Evolutionary conservation across 2,113 vertebrate species (phyloP).

Genomic region (Lipophrys pholis): DNA sequence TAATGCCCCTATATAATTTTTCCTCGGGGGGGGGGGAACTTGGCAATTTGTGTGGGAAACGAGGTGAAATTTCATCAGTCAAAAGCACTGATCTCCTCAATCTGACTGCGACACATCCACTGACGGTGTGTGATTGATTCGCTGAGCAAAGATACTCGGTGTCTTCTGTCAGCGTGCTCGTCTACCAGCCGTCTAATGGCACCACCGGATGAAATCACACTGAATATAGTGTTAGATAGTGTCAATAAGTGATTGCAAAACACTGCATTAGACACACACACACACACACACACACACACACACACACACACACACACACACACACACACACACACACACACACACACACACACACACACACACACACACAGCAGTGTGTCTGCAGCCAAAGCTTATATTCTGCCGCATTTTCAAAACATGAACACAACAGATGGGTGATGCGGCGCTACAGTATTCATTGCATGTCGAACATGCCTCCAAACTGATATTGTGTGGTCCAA

Average conservation of each 20-base stretch:
- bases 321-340: too few relatives aligned
- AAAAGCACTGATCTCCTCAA: not conserved
- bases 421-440: not conserved
- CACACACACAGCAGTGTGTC: too few relatives aligned
- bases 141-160: not conserved
- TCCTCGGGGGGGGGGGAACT: not conserved
- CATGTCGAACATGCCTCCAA: not conserved
- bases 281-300: too few relatives aligned
- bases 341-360: too few relatives aligned
- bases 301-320: too few relatives aligned
- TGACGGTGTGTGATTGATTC: not conserved
- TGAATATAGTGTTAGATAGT: not conserved
- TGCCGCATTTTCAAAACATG: not conserved
- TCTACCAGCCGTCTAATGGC: not conserved
- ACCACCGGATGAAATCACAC: not conserved
- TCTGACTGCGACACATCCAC: not conserved
- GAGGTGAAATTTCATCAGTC: not conserved
- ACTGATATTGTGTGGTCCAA: not conserved
- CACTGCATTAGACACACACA: too few relatives aligned
- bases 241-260: not conserved
- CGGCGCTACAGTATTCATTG: not conserved
- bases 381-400: not conserved
- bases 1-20: too few relatives aligned
- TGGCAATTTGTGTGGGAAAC: not conserved
- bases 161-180: not conserved